Evolutionary conservation across 2,888 invertebrate genomes (phyloP).

Genomic region (Drosophila borborema): DNA sequence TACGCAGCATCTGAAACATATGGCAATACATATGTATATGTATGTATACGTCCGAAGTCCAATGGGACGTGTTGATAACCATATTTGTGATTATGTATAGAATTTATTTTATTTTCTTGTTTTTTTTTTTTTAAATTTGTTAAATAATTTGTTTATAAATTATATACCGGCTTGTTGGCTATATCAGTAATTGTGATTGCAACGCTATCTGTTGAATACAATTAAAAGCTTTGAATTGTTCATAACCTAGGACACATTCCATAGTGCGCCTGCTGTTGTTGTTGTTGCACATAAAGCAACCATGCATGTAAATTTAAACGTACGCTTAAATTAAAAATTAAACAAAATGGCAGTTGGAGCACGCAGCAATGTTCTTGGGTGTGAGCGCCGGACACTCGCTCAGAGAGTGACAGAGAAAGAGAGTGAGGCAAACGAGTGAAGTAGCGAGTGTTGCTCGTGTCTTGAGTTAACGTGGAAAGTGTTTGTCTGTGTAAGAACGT

Average conservation of each 20-base stretch:
- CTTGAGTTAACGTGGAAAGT: slow-evolving; percentile 65
- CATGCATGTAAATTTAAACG: slow-evolving; percentile 60
- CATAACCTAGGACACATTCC: slow-evolving; percentile 64
- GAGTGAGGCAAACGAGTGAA: slow-evolving; percentile 52
- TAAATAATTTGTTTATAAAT: slow-evolving; percentile 7
- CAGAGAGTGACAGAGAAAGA: slow-evolving; percentile 29
- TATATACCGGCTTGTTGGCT: slow-evolving; percentile 43
- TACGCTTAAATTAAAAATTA: slow-evolving; percentile 72
- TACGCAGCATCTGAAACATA: slow-evolving; percentile 60
- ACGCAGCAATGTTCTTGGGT: slow-evolving; percentile 65
- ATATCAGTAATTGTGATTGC: slow-evolving; percentile 8
- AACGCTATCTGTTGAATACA: slow-evolving; percentile 35
- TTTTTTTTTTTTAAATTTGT: slow-evolving; percentile 15
- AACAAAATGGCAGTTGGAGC: slow-evolving; percentile 84
- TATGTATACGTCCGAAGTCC: slow-evolving; percentile 57
- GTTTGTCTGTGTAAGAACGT: slow-evolving; percentile 39
- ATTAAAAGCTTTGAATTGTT: slow-evolving; percentile 19
- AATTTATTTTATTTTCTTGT: slow-evolving; percentile 18
- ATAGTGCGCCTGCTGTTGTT: slow-evolving; percentile 43
- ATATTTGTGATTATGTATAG: slow-evolving; percentile 55
- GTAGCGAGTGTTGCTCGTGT: slow-evolving; percentile 58
- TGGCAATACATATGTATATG: slow-evolving; percentile 44
- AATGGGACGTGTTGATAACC: slow-evolving; percentile 62
- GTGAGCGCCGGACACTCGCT: slow-evolving; percentile 67
- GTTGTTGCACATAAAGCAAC: slow-evolving; percentile 50